phyloP scores from a whole-genome alignment of 2,888 invertebrate genomes.

The Drosophila flavopinicola region DNA sequence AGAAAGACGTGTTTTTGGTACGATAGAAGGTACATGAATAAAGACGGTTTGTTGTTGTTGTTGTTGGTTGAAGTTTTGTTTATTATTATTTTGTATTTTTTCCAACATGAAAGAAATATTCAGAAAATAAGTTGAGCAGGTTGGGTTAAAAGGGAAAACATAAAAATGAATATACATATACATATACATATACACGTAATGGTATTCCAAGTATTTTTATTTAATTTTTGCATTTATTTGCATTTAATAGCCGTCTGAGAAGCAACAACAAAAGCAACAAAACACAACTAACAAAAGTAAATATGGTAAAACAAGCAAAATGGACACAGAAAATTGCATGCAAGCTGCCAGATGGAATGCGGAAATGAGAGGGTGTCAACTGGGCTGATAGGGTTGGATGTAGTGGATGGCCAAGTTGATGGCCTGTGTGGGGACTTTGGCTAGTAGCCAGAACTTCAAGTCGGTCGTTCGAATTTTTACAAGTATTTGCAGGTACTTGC shows the following conservation, averaged over 20 bases:
- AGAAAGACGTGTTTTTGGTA: conserved; percentile 35
- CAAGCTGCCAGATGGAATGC: conserved; percentile 33
- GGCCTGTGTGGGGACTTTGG: conserved; percentile 15
- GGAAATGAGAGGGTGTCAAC: background rate
- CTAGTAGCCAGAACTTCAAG: conserved; percentile 26
- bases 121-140: conserved; percentile 50
- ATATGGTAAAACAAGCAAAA: conserved; percentile 39
- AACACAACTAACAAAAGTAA: conserved; percentile 25
- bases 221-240: conserved; percentile 69
- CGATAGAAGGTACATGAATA: conserved; percentile 56
- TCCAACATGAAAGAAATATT: conserved; percentile 66
- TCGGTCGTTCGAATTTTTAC: conserved; percentile 15
- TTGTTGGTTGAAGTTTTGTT: conserved; percentile 48
- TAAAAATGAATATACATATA: conserved; percentile 40
- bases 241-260: conserved; percentile 51
- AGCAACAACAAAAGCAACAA: conserved; percentile 28
- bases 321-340: conserved; percentile 61
- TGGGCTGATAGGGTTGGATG: conserved; percentile 5
- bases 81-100: conserved; percentile 50
- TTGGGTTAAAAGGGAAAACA: conserved; percentile 19
- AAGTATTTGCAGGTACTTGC: conserved; percentile 36
- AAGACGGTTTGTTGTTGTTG: conserved; percentile 50
- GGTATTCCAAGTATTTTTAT: conserved; percentile 66
- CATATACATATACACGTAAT: conserved; percentile 51
- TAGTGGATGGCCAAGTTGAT: background rate